Evolutionary conservation across 2,797 vertebrate genomes (phyloP).

Genomic region (Tenualosa ilisha): DNA sequence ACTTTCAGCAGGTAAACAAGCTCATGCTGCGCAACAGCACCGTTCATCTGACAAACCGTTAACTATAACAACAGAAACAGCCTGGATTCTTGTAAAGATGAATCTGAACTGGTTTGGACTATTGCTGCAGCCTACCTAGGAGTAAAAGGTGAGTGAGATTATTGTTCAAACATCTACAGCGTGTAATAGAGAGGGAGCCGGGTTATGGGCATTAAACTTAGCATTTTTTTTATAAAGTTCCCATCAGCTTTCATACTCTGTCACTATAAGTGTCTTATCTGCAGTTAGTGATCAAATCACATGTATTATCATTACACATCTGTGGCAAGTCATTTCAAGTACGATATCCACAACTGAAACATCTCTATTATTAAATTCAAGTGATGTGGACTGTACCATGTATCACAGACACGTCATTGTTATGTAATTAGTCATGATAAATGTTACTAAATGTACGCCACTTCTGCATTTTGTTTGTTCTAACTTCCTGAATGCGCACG

Average conservation of each 20-base stretch:
- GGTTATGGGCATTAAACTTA: neutral
- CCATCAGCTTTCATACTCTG: neutral
- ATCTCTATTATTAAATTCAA: neutral
- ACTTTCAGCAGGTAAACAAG: constrained; percentile 39
- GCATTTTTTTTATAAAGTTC: neutral
- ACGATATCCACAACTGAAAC: neutral
- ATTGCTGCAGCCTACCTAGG: neutral
- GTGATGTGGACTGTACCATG: neutral
- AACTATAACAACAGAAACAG: neutral
- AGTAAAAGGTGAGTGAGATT: neutral
- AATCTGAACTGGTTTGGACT: neutral
- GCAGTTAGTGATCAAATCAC: neutral
- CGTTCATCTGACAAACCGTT: constrained; percentile 18
- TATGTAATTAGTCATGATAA: neutral
- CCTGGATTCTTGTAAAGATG: constrained; percentile 28
- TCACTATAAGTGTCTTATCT: neutral
- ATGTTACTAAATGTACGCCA: neutral
- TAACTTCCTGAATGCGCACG: neutral
- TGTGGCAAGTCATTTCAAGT: neutral
- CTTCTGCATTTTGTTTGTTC: neutral
- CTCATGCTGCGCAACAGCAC: constrained; percentile 9
- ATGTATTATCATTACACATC: neutral
- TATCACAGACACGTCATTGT: neutral
- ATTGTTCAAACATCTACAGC: neutral
- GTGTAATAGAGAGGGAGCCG: neutral